Percentiles rank a stretch among this genome's conserved stretches.
Conservation (phyloP, 2,888 invertebrate species). For the Xanthorhoe designata region DNA sequence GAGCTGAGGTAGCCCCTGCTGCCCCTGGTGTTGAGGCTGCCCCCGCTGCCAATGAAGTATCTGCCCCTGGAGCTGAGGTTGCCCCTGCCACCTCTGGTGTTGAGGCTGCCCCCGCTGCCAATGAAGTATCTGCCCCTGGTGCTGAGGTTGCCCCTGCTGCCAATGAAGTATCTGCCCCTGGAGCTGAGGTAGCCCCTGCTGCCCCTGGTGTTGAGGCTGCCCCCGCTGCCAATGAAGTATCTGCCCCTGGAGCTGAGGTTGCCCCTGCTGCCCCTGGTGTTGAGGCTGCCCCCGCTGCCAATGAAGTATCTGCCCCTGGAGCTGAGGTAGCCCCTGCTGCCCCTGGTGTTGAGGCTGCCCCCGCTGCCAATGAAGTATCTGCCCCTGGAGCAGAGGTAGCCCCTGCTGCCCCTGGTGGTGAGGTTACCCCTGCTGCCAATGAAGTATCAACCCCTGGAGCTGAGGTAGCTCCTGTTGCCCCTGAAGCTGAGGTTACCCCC, state of each 20-base stretch:
- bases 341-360: too few species aligned
- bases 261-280: not conserved
- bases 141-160: not conserved
- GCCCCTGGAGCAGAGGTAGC: conserved; percentile 16
- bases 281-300: conserved; percentile 1
- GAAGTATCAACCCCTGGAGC: conserved; percentile 11
- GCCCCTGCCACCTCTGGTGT: conserved; percentile 10
- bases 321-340: conserved; percentile 4
- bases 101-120: conserved; percentile 7
- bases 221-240: conserved; percentile 13
- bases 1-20: conserved; percentile 13
- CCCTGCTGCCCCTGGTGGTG: conserved; percentile 8
- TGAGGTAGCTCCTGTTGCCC: conserved; percentile 1
- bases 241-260: not conserved
- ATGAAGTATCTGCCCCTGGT: conserved; percentile 4
- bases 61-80: not conserved
- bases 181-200: not conserved
- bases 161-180: conserved; percentile 9
- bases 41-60: too few species aligned
- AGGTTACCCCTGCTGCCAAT: not conserved
- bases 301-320: conserved; percentile 21
- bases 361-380: too few species aligned
- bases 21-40: too few species aligned
- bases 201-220: not conserved
- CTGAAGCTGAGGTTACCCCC: conserved; percentile 16